phyloP scores from a whole-genome alignment of 2,113 vertebrate genomes.

The Stercorarius parasiticus region DNA sequence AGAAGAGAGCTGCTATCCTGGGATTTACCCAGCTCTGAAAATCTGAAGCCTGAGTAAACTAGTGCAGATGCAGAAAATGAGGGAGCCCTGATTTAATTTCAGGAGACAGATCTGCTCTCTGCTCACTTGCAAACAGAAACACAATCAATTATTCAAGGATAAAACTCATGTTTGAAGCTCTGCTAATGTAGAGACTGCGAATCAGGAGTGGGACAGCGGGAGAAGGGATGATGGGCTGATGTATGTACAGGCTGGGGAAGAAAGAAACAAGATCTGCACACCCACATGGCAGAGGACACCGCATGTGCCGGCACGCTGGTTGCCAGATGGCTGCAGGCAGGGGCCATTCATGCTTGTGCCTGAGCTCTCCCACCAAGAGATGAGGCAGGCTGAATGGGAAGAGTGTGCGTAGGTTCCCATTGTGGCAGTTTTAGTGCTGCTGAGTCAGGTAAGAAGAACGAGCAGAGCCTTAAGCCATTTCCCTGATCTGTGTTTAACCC shows the following conservation, averaged over 20 bases:
- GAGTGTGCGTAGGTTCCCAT: accelerated
- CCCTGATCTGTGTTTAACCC: neutral
- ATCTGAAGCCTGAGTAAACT: neutral
- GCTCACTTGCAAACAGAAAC: neutral
- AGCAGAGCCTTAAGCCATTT: neutral
- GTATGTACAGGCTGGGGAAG: neutral
- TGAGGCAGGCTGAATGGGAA: neutral
- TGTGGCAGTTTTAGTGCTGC: neutral
- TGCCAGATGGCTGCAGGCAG: neutral
- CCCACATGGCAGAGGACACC: neutral
- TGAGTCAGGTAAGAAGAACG: neutral
- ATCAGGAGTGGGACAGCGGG: neutral
- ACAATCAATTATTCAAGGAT: constrained; percentile 15
- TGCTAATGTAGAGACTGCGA: neutral
- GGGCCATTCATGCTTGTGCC: neutral
- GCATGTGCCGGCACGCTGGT: neutral
- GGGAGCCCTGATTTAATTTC: neutral
- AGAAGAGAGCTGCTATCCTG: neutral
- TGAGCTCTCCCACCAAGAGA: neutral
- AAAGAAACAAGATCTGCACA: neutral
- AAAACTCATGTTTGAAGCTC: neutral
- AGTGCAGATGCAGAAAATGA: neutral
- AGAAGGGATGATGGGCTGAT: neutral
- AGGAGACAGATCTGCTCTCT: neutral
- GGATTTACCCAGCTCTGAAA: neutral